A percentile compares a stretch with the other conserved stretches of the same genome.
phyloP scores from a whole-genome alignment of 2,888 invertebrate species.

The Teleogryllus oceanicus region DNA sequence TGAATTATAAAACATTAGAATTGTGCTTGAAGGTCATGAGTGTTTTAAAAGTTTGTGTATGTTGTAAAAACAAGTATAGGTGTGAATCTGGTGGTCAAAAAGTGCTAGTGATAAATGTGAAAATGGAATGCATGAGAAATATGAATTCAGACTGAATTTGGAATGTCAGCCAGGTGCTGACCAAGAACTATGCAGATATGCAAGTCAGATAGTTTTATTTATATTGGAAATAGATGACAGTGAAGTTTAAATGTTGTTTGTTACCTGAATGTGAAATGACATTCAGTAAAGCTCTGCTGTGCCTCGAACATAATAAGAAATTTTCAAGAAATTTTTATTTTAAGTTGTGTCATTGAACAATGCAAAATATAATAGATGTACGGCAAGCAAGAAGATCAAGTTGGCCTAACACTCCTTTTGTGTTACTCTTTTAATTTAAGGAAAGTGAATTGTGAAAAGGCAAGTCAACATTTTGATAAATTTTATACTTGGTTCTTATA shows the following conservation, averaged over 20 bases:
- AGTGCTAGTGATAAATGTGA: background rate
- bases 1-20: background rate
- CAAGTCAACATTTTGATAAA: background rate
- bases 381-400: conserved; percentile 4
- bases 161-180: background rate
- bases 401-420: background rate
- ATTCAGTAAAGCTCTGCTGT: conserved; percentile 7
- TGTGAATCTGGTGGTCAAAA: background rate
- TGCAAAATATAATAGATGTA: background rate
- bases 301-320: conserved; percentile 5
- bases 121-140: background rate
- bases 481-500: background rate
- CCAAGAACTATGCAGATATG: background rate
- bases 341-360: conserved; percentile 3
- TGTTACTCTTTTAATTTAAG: background rate
- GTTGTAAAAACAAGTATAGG: conserved; percentile 18
- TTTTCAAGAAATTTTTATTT: background rate
- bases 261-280: background rate
- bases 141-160: background rate
- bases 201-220: background rate
- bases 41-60: background rate
- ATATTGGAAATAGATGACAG: background rate
- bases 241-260: background rate
- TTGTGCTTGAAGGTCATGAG: background rate
- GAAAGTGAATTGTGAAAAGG: background rate